Conservation (phyloP, 2,888 invertebrate species). For the Coenonympha glycerion region DNA sequence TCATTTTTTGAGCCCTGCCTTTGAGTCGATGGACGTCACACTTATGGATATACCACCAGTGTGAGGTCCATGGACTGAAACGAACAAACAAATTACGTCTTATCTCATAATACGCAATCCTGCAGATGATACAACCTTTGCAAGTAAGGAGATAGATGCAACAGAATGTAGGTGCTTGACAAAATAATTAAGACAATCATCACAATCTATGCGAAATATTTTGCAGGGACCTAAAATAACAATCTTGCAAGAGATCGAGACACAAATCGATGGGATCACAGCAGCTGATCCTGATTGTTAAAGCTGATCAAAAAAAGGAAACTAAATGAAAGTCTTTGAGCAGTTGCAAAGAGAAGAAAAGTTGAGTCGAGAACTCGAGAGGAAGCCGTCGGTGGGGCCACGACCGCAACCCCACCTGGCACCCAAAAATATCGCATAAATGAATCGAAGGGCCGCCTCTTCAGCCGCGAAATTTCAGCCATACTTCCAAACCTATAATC, state of each 20-base stretch:
- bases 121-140: too few species aligned
- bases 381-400: slow-evolving; percentile 52
- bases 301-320: slow-evolving; percentile 41
- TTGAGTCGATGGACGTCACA: too few species aligned
- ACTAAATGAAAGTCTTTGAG: slow-evolving; percentile 68
- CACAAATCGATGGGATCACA: background rate
- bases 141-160: too few species aligned
- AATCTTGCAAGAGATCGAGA: too few species aligned
- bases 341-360: slow-evolving; percentile 65
- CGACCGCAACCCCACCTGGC: slow-evolving; percentile 67
- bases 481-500: slow-evolving; percentile 78
- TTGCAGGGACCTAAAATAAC: background rate
- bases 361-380: slow-evolving; percentile 66
- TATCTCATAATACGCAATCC: too few species aligned
- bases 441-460: slow-evolving; percentile 59
- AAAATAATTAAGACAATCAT: too few species aligned
- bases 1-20: too few species aligned
- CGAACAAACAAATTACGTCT: too few species aligned
- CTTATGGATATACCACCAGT: too few species aligned
- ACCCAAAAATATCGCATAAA: slow-evolving; percentile 71
- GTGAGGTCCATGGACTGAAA: too few species aligned
- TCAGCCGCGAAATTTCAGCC: slow-evolving; percentile 72
- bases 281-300: slow-evolving; percentile 14
- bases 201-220: too few species aligned
- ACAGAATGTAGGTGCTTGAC: too few species aligned